Conservation (phyloP, 2,113 vertebrate genomes). For the Thamnophis sirtalis region DNA sequence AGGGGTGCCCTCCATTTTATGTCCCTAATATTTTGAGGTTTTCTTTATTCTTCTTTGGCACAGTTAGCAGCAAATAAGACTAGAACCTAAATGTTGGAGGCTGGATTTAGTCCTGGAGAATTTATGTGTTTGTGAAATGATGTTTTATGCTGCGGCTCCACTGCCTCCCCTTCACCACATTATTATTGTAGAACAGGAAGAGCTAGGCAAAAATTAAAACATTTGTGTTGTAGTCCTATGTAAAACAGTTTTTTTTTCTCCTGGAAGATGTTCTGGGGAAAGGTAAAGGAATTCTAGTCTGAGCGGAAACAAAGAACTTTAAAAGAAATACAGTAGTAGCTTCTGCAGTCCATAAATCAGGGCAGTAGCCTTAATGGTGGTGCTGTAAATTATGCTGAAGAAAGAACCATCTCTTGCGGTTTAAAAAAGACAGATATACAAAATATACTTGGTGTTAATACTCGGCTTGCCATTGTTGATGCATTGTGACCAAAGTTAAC, state of each 20-base stretch:
- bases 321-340: not conserved
- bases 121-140: not conserved
- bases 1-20: not conserved
- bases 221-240: not conserved
- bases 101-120: not conserved
- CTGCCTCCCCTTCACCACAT: not conserved
- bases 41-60: not conserved
- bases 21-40: not conserved
- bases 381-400: not conserved
- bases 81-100: no score
- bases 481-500: not conserved
- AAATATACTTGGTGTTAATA: not conserved
- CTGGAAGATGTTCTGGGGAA: not conserved
- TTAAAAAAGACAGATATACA: not conserved
- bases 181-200: not conserved
- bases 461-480: not conserved
- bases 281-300: not conserved
- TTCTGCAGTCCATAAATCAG: not conserved
- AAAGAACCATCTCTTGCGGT: no score
- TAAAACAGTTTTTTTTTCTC: no score
- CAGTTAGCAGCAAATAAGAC: not conserved
- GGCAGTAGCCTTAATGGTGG: not conserved
- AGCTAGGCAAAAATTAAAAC: not conserved
- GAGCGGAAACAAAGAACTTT: not conserved
- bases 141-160: not conserved